These are phyloP conservation scores for Palythoa caribaeorum DNA, from an alignment of 92 coral and sea anemone genomes.

Conservation along the genomic window DNA sequence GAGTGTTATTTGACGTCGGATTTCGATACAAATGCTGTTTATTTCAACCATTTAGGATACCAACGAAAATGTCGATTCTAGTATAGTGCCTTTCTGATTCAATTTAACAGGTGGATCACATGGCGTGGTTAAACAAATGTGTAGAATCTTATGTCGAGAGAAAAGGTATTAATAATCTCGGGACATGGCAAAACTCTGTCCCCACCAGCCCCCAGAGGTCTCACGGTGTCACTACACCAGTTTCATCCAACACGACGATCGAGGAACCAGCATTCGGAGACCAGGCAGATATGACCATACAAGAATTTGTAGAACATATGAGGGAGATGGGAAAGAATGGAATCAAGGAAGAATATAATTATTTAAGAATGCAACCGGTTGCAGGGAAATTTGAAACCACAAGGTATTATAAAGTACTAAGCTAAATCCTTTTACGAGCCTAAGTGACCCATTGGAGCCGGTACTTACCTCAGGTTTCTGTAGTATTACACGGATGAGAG, in stretches of 20 bases:
- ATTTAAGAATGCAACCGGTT: slow-evolving; percentile 68
- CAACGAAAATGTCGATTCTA: not conserved
- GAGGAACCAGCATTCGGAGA: slow-evolving; percentile 64
- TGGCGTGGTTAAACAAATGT: slow-evolving; percentile 81
- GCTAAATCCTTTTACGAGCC: too few relatives aligned
- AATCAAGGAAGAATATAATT: slow-evolving; percentile 75
- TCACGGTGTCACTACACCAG: slow-evolving; percentile 37
- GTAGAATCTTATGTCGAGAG: slow-evolving; percentile 69
- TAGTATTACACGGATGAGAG: too few relatives aligned
- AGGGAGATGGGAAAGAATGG: slow-evolving; percentile 76
- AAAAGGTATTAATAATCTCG: slow-evolving; percentile 57
- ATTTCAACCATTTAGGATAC: too few relatives aligned
- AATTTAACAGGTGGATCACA: slow-evolving; percentile 60
- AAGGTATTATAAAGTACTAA: slow-evolving; percentile 39
- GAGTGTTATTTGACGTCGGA: too few relatives aligned
- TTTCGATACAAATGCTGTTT: too few relatives aligned
- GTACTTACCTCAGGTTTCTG: too few relatives aligned
- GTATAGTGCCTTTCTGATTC: not conserved
- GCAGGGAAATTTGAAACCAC: slow-evolving; percentile 73
- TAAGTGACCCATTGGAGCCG: too few relatives aligned
- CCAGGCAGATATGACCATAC: slow-evolving; percentile 70
- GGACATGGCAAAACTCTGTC: not conserved
- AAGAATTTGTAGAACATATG: slow-evolving; percentile 83
- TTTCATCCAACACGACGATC: slow-evolving; percentile 38
- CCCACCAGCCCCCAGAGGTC: slow-evolving; percentile 26